phyloP scores from a whole-genome alignment of 64 coral and sea anemone species.

The Montipora efflorescens region DNA sequence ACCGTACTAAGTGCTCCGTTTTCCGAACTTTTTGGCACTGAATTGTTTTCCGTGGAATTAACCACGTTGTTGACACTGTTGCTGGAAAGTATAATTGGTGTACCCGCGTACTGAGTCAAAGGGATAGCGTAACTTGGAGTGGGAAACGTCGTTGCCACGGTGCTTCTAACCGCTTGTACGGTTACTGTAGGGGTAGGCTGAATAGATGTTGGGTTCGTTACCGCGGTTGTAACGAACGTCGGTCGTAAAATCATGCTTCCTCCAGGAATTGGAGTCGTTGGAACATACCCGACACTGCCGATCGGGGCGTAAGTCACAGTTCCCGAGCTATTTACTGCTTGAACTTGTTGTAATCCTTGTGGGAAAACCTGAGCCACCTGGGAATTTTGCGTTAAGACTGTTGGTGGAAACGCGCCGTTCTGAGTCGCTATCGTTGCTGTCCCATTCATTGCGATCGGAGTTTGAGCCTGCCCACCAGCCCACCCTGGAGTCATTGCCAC shows the following conservation, averaged over 20 bases:
- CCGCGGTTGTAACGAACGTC: constrained; percentile 87
- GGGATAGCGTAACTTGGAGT: constrained; percentile 95
- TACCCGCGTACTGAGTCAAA: constrained; percentile 72
- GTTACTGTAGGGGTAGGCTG: constrained; percentile 61
- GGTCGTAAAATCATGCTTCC: constrained; percentile 96
- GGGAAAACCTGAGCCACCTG: constrained; percentile 80
- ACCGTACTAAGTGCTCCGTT: constrained; percentile 57
- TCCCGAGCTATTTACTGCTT: constrained; percentile 61
- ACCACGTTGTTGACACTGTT: constrained; percentile 71
- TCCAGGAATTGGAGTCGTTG: constrained; percentile 82
- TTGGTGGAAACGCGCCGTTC: constrained; percentile 70
- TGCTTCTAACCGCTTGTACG: constrained; percentile 83
- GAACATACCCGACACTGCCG: constrained; percentile 82
- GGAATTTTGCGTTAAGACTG: constrained; percentile 79
- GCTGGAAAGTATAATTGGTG: constrained; percentile 75
- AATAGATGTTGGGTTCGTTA: constrained; percentile 65
- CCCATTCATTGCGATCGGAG: constrained; percentile 84
- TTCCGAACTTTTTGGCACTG: constrained; percentile 79
- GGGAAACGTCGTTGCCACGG: constrained; percentile 77
- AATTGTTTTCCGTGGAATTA: constrained; percentile 64
- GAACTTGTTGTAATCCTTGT: constrained; percentile 72
- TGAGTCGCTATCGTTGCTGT: constrained; percentile 78
- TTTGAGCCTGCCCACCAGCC: constrained; percentile 73
- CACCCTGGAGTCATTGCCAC: constrained; percentile 80
- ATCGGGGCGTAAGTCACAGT: constrained; percentile 82